Evolutionary conservation across 2,797 vertebrate genomes (phyloP), one percentile per base, ranked within the genome.

Genomic region (Crotalus adamanteus): DNA sequence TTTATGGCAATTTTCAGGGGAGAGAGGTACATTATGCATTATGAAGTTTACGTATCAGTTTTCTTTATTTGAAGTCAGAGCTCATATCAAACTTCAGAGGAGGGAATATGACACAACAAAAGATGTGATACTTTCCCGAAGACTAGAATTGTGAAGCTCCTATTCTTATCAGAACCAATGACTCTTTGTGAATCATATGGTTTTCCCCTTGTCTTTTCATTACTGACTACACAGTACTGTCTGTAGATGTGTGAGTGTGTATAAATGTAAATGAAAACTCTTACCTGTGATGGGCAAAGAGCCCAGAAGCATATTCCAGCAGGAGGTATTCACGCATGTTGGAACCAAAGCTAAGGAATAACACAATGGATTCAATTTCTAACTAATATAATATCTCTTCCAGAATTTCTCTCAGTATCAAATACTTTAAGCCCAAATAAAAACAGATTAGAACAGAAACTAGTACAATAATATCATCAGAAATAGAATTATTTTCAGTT

Each of bases 261-360:
- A 73, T 37, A 18, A 18, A 73, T 8, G 18, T 37, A 73, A 18
- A 60, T 37, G 55, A 85, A 89, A 28, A 5, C 28, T 78, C 69
- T 60, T 97, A 99, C 99, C 99, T 99, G 97, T 99, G 98, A 96
- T 99, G 99, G 42, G 98, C 98, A 95, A 99, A 99, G 94, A 99
- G 98, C 90, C 99, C 99, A 0, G 99, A 99, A 0, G 99, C 99
- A 0, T 99, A 99, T 95, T 99, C 99, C 73, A 99, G 96, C 94
- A 99, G 97, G 57, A 99, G 98, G 94, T 99, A 99, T 97, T 99
- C 99, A 93, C 99, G 98, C 98, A 99, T 98, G 95, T 99, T 99
- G 91, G 99, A 99, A 63, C 99, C 99, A 94, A 99, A 99, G 95
- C 99, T 99, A 93, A 95, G 85, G 61, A 88, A 93, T n/a, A 11